A percentile compares a stretch with the other conserved stretches of the same genome.
These are phyloP conservation scores for Liasis olivaceus DNA, from an alignment of 2,797 vertebrate species.

Conservation along the genomic window DNA sequence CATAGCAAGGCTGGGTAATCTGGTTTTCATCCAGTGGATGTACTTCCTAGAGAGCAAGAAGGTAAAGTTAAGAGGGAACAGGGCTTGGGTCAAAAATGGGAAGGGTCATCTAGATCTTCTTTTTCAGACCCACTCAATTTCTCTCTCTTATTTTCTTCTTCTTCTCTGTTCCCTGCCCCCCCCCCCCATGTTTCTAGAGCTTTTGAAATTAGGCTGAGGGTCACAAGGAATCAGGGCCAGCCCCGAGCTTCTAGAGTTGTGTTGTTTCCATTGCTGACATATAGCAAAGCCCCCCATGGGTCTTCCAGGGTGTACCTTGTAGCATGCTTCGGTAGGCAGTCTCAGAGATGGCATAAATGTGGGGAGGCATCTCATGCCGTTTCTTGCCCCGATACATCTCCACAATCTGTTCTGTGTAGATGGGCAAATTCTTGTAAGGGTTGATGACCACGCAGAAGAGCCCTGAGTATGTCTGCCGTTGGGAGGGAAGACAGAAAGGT, in stretches of 20 bases:
- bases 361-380: constrained; percentile 91
- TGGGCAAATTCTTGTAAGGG: constrained; percentile 91
- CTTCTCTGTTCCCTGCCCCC: no score
- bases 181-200: not conserved
- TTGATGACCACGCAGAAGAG: constrained; percentile 95
- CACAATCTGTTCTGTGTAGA: constrained; percentile 92
- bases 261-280: constrained; percentile 4
- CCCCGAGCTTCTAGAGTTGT: not conserved
- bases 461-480: constrained; percentile 87
- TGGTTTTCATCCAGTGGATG: not conserved
- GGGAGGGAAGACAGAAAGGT: not conserved
- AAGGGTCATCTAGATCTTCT: not conserved
- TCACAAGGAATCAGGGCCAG: not conserved
- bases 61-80: not conserved
- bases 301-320: constrained; percentile 74
- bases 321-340: constrained; percentile 94
- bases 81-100: not conserved
- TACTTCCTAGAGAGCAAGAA: not conserved
- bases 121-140: not conserved
- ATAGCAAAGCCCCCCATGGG: no score
- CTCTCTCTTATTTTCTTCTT: not conserved
- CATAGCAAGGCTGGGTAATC: not conserved
- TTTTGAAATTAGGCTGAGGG: not conserved
- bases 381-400: constrained; percentile 95
- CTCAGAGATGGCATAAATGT: constrained; percentile 93